Evolutionary conservation across 2,888 invertebrate genomes (phyloP), one percentile per base, ranked within the genome.

Genomic region (Schizaphis graminum): DNA sequence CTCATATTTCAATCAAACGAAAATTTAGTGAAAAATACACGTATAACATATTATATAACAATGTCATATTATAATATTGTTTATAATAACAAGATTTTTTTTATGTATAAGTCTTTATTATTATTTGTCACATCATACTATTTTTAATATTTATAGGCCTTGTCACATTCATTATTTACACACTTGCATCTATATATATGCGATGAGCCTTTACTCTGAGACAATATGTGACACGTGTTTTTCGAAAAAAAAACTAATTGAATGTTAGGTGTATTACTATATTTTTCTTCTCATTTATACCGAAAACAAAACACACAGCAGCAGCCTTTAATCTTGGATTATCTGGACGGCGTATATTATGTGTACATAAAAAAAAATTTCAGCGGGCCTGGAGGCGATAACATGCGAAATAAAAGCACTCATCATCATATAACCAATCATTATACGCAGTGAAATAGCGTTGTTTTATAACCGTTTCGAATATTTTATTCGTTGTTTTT

Each of bases 401-500:
- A 24, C 28, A 77, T 28, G 84, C 8, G 26, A 91, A 67, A 90
- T 90, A 84, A 91, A 91, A 91, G 84, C 41, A 26, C 84, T 84
- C 41, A 47, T 56, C 44, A 89, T 61, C 53, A 77, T 84, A 84
- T 26, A 44, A 53, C 84, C 53, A 41, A 84, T 91, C 90, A 57
- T 90, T 90, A 90, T 67, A 41, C 44, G 41, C 41, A 26, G 49
- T n/a, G 28, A 61, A 47, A 91, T 56, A 85, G 56, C 56, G 41
- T 53, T 44, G 84, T 91, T 91, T 85, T 91, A 91, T 84, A 85
- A 56, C 84, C 84, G 41, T 56, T 28, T 21, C 44, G 91, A 91
- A 91, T 91, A 84, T 85, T 84, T 84, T 56, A 84, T 91, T n/a
- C 56, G 41, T 56, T 5, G 84, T 91, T 84, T 91, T 91, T 91